Conservation (phyloP, 2,113 vertebrate genomes). For the Gnathonemus echidnorhynchus region DNA sequence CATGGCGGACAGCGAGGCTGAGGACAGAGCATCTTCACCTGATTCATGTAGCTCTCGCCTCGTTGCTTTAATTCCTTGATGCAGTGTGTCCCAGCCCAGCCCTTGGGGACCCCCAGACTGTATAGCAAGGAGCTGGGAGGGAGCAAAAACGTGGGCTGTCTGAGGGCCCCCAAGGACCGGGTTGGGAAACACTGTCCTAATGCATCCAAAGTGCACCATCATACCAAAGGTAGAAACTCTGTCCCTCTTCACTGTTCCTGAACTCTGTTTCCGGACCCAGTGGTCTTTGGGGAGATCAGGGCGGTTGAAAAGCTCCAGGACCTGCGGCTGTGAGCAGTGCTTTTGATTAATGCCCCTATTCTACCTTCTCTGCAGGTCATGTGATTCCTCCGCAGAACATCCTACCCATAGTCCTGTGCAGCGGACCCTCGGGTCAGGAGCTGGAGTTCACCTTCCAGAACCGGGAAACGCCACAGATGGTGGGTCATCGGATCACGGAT, state of each 20-base stretch:
- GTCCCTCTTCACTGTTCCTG: not conserved
- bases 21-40: not conserved
- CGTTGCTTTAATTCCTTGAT: not conserved
- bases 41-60: not conserved
- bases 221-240: not conserved
- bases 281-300: not conserved
- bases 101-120: not conserved
- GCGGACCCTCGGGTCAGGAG: slow-evolving; percentile 79
- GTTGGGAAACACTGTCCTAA: not conserved
- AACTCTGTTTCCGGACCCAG: not conserved
- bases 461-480: slow-evolving; percentile 62
- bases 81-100: not conserved
- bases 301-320: not conserved
- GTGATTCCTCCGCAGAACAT: slow-evolving; percentile 90
- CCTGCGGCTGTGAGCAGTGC: not conserved
- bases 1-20: not conserved
- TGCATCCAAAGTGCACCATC: not conserved
- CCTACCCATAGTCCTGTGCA: slow-evolving; percentile 78
- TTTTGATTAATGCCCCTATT: not conserved
- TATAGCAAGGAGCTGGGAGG: not conserved
- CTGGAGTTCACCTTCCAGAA: slow-evolving; percentile 90
- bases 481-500: slow-evolving; percentile 27
- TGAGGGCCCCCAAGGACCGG: not conserved
- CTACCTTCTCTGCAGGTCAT: slow-evolving; percentile 66
- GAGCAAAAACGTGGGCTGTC: not conserved